A percentile compares a stretch with the other conserved stretches of the same genome.
phyloP scores from a whole-genome alignment of 2,888 invertebrate species.

The Barypeithes pellucidus region DNA sequence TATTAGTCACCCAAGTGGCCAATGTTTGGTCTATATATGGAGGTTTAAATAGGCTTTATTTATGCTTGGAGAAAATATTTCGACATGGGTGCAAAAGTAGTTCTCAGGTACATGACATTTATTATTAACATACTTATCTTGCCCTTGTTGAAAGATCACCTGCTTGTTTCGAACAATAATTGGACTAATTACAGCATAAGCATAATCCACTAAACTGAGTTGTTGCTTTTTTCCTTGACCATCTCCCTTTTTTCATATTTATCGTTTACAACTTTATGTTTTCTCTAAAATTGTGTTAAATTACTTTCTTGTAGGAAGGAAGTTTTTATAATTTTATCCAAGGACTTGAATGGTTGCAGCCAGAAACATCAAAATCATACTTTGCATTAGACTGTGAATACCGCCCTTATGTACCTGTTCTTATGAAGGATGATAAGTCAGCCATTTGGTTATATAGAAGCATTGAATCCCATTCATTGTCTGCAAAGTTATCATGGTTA shows the following conservation, averaged over 20 bases:
- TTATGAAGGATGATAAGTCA: conserved; percentile 72
- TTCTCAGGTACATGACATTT: conserved; percentile 34
- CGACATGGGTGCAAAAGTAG: conserved; percentile 72
- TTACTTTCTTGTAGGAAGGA: conserved; percentile 71
- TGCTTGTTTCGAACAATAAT: too few species aligned
- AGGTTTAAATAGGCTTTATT: conserved; percentile 74
- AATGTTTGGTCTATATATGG: conserved; percentile 78
- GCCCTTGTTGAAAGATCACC: background rate
- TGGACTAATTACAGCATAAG: too few species aligned
- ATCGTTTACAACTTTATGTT: too few species aligned
- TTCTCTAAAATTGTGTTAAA: too few species aligned
- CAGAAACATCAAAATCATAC: conserved; percentile 73
- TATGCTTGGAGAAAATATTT: conserved; percentile 74
- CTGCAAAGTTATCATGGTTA: conserved; percentile 76
- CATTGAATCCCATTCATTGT: conserved; percentile 74
- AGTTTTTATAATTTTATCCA: conserved; percentile 75
- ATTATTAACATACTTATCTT: background rate
- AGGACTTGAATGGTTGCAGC: conserved; percentile 76
- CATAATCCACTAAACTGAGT: too few species aligned
- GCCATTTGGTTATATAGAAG: conserved; percentile 73
- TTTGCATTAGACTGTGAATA: conserved; percentile 69
- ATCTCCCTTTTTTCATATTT: too few species aligned
- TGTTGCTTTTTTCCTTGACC: too few species aligned
- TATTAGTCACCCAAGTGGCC: conserved; percentile 73
- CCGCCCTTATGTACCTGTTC: conserved; percentile 68